phyloP scores from a whole-genome alignment of 2,113 vertebrate genomes.

The Podarcis muralis region DNA sequence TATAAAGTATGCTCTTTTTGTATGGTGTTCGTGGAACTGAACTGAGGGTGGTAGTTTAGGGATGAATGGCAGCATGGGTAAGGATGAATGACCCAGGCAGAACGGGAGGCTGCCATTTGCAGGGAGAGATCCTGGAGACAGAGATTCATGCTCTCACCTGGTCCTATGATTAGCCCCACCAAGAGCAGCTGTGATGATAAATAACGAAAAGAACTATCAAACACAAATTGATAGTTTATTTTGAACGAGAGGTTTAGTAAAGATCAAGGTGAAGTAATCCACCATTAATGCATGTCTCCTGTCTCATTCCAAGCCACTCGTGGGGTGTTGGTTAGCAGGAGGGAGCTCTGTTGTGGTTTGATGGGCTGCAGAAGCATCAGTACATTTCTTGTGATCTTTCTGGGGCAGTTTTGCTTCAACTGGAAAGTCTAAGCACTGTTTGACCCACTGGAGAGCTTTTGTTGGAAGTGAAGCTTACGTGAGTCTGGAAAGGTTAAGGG shows the following conservation, averaged over 20 bases:
- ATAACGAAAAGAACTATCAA: slow-evolving; percentile 2
- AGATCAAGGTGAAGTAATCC: background rate
- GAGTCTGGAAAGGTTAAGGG: background rate
- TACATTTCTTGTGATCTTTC: background rate
- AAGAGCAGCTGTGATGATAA: background rate
- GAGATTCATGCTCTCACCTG: slow-evolving; percentile 4
- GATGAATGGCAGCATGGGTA: background rate
- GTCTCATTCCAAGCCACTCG: background rate
- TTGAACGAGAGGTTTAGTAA: slow-evolving; percentile 32
- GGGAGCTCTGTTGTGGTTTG: background rate
- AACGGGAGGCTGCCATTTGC: background rate
- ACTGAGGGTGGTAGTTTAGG: background rate
- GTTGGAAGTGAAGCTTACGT: background rate
- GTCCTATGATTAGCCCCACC: background rate
- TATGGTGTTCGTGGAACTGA: rapidly evolving
- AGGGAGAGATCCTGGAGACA: background rate
- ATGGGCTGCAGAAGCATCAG: background rate
- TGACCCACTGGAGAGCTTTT: background rate
- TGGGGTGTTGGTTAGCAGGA: background rate
- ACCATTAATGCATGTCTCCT: background rate
- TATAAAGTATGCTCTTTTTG: background rate
- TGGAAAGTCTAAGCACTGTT: background rate
- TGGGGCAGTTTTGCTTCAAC: background rate
- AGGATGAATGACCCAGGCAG: background rate
- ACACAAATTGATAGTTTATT: slow-evolving; percentile 15